A percentile compares a stretch with the other conserved stretches of the same genome.
phyloP scores from a whole-genome alignment of 2,888 invertebrate species.

The Darwinula stevensoni region DNA sequence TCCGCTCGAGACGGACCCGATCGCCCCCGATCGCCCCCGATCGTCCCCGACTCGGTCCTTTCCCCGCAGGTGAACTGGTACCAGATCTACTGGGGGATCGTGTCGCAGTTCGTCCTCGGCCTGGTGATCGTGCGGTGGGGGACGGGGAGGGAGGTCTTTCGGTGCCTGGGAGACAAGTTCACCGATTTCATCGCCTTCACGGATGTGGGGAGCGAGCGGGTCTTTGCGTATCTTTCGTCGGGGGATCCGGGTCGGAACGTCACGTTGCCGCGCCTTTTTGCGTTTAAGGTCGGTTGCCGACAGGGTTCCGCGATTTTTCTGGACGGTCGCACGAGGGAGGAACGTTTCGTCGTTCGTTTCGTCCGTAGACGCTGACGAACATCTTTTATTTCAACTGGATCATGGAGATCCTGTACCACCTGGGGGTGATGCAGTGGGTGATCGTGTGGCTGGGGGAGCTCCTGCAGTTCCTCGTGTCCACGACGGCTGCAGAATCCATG shows the following conservation, averaged over 20 bases:
- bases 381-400: slow-evolving; percentile 20
- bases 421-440: slow-evolving; percentile 19
- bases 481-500: slow-evolving; percentile 22
- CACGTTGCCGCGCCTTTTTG: too few species aligned
- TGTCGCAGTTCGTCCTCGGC: slow-evolving; percentile 19
- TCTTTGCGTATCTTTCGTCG: slow-evolving; percentile 13
- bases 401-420: slow-evolving; percentile 19
- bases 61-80: slow-evolving; percentile 14
- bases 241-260: too few species aligned
- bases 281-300: too few species aligned
- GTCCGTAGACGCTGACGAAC: slow-evolving; percentile 17
- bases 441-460: slow-evolving; percentile 17
- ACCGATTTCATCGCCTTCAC: slow-evolving; percentile 17
- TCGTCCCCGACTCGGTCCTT: too few species aligned
- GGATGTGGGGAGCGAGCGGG: slow-evolving; percentile 17
- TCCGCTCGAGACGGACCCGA: too few species aligned
- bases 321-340: too few species aligned
- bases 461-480: slow-evolving; percentile 17
- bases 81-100: slow-evolving; percentile 19
- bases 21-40: too few species aligned
- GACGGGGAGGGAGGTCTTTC: slow-evolving; percentile 15
- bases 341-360: too few species aligned
- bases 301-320: too few species aligned
- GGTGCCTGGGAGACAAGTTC: slow-evolving; percentile 16
- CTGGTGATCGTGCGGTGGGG: slow-evolving; percentile 18